Evolutionary conservation across 2,888 invertebrate genomes (phyloP), one percentile per base, ranked within the genome.

Genomic region (Timema podura): DNA sequence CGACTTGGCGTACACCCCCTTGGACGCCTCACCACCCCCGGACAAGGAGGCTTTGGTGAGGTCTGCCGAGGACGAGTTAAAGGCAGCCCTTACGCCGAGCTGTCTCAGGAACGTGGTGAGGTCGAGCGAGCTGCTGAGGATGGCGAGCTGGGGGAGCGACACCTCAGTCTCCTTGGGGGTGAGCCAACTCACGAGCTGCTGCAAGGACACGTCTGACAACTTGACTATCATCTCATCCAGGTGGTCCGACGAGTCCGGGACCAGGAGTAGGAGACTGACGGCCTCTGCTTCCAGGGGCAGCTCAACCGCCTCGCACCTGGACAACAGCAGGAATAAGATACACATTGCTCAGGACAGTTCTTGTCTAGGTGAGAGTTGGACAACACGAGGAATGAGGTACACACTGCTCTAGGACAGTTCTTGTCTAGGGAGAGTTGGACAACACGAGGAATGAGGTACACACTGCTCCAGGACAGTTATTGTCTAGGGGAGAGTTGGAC

Each of bases 81-180:
- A 77, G 16, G 72, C 74, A 8, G 74, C 71, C 47, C 74, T 72
- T 2, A 78, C 65, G 51, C 78, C 77, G 8, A 77, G 72, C 66
- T 75, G 74, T 45, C 75, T 74, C 44, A 79, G 73, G 67, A 77
- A 76, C 51, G 76, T 74, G 11, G 75, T 76, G 51, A 79, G 72
- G 71, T 79, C 77, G 11, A 78, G 65, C 49, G 74, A 75, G 45
- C 75, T 76, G 8, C 76, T 76, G 57, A 78, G 74, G 44, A 77
- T 74, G 15, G 78, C 76, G 67, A 79, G 64, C 73, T 79, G 79
- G 11, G 79, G 79, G 44, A 79, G 72, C 11, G 78, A 72, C n/a
- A 79, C 76, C 67, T 78, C 76, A 5, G 74, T 72, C 72, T 79
- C 78, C 16, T 74, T 73, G 30, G 74, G 64, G 0, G 74, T 73